These are phyloP conservation scores for Aix galericulata DNA, from an alignment of 2,113 vertebrate genomes.

Conservation along the genomic window DNA sequence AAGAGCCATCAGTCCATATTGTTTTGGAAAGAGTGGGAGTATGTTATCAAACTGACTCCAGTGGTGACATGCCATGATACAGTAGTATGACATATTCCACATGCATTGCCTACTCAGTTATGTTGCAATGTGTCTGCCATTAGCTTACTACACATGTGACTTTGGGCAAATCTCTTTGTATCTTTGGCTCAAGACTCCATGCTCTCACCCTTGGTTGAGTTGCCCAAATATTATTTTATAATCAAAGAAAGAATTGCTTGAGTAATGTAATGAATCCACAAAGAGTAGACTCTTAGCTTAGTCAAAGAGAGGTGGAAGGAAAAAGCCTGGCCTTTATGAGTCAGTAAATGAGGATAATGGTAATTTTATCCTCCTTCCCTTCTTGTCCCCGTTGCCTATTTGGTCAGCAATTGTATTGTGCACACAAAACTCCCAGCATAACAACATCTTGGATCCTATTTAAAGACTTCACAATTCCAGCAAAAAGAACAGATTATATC, in stretches of 20 bases:
- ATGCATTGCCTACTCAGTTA: background rate
- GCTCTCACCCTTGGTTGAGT: conserved; percentile 15
- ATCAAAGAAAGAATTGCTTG: background rate
- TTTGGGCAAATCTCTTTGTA: background rate
- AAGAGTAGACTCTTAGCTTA: background rate
- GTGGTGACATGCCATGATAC: background rate
- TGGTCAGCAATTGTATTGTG: background rate
- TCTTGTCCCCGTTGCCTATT: background rate
- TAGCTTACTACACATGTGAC: background rate
- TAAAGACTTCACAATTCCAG: conserved; percentile 32
- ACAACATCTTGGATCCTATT: background rate
- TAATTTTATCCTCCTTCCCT: background rate
- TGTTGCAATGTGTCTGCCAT: background rate
- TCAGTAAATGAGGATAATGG: background rate
- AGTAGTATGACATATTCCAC: background rate
- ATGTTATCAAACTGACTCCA: background rate
- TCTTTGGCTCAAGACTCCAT: background rate
- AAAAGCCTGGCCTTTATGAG: background rate
- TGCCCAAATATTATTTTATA: background rate
- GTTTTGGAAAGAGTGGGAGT: background rate
- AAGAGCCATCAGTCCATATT: background rate
- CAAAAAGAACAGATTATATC: conserved; percentile 62
- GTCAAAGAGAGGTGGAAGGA: background rate
- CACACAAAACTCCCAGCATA: background rate
- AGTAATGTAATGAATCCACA: conserved; percentile 15